A percentile compares a stretch with the other conserved stretches of the same genome.
These are phyloP conservation scores for Elysia chlorotica DNA, from an alignment of 1,140 invertebrate genomes.

Conservation along the genomic window DNA sequence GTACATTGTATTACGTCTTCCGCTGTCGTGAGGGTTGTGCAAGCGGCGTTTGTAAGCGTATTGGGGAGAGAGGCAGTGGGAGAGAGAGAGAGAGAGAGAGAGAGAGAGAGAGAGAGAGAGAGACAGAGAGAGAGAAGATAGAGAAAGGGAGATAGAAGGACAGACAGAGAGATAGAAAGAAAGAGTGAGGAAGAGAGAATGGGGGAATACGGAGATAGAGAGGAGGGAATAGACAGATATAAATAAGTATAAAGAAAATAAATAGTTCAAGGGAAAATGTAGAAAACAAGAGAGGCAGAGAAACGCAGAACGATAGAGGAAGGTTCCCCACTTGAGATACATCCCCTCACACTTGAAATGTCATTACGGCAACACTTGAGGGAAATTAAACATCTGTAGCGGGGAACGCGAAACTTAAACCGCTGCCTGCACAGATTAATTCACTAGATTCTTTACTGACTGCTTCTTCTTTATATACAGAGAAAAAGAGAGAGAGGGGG, in stretches of 20 bases:
- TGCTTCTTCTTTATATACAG: too few relatives aligned
- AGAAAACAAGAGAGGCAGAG: not conserved
- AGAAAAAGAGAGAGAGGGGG: too few relatives aligned
- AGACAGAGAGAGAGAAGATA: not conserved
- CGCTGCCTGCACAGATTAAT: too few relatives aligned
- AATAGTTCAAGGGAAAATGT: not conserved
- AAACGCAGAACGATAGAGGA: not conserved
- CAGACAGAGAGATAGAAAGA: slow-evolving; percentile 15
- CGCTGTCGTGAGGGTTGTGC: not conserved
- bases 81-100: slow-evolving; percentile 11
- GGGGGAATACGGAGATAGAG: not conserved
- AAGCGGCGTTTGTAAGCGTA: too few relatives aligned
- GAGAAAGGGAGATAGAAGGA: not conserved
- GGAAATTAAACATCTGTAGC: too few relatives aligned
- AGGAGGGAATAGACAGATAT: not conserved
- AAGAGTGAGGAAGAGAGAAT: slow-evolving; percentile 16
- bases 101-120: slow-evolving; percentile 10
- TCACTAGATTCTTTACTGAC: too few relatives aligned
- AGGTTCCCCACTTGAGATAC: not conserved
- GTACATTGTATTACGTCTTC: not conserved
- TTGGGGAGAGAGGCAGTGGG: not conserved
- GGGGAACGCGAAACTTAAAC: too few relatives aligned
- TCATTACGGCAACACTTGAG: too few relatives aligned
- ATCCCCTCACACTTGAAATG: not conserved
- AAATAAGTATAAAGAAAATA: not conserved